A percentile compares a stretch with the other conserved stretches of the same genome.
Evolutionary conservation across 1,140 invertebrate species (phyloP).

Genomic region (Oncopodura yosiiana): DNA sequence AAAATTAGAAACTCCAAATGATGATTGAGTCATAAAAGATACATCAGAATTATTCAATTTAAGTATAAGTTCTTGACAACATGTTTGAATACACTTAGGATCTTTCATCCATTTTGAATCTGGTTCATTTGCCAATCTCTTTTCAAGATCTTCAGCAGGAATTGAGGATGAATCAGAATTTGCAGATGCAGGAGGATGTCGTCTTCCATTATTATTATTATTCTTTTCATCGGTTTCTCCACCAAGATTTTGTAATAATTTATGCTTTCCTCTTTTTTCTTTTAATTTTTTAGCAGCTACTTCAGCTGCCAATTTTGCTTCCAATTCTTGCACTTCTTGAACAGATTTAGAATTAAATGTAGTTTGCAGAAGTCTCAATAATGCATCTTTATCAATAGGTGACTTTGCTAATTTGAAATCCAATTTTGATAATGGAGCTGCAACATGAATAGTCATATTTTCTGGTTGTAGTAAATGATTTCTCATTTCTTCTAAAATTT

Average conservation of each 20-base stretch:
- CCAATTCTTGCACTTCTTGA: too few species aligned
- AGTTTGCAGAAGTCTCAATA: background rate
- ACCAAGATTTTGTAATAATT: background rate
- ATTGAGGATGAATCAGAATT: too few species aligned
- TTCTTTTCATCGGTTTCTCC: background rate
- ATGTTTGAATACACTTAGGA: background rate
- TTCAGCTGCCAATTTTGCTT: too few species aligned
- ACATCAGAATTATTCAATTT: background rate
- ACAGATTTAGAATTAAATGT: too few species aligned
- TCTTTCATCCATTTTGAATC: too few species aligned
- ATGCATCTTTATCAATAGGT: background rate
- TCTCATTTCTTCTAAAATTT: too few species aligned
- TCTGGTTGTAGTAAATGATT: too few species aligned
- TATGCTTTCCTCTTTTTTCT: too few species aligned
- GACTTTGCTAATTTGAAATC: background rate
- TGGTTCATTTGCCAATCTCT: too few species aligned
- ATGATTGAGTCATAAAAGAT: background rate
- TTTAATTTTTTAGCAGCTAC: too few species aligned
- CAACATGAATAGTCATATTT: slow-evolving; percentile 3
- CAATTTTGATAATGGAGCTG: background rate
- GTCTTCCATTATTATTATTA: background rate
- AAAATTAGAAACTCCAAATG: background rate
- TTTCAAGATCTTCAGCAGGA: too few species aligned
- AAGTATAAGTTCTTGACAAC: slow-evolving; percentile 3
- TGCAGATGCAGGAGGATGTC: too few species aligned